phyloP scores from a whole-genome alignment of 2,888 invertebrate species.

The Acronicta leporina region DNA sequence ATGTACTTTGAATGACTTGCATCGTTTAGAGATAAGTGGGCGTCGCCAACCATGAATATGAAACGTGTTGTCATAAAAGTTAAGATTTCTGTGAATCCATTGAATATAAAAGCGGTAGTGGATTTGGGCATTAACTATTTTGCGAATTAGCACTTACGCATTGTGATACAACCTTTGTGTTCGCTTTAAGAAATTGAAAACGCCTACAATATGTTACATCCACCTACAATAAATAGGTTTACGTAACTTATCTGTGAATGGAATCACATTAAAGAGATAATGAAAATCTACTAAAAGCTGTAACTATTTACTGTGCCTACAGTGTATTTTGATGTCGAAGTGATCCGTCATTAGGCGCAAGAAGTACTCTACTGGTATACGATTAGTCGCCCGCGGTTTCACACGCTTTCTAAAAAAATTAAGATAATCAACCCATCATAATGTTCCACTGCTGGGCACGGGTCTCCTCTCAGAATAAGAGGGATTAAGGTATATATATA shows the following conservation, averaged over 20 bases:
- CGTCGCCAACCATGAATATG: slow-evolving; percentile 18
- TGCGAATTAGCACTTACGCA: slow-evolving; percentile 50
- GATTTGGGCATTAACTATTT: slow-evolving; percentile 31
- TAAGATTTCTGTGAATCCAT: slow-evolving; percentile 33
- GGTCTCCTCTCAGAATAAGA: too few relatives aligned
- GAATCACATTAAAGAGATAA: slow-evolving; percentile 27
- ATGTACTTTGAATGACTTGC: slow-evolving; percentile 14
- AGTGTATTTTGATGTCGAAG: too few relatives aligned
- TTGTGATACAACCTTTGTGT: slow-evolving; percentile 29
- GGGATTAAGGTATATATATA: too few relatives aligned
- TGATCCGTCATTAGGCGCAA: too few relatives aligned
- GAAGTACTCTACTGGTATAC: too few relatives aligned
- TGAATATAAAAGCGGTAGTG: slow-evolving; percentile 19
- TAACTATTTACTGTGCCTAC: too few relatives aligned
- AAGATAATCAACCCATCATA: too few relatives aligned
- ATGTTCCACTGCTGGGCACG: too few relatives aligned
- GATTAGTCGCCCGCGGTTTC: too few relatives aligned
- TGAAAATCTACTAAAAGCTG: background rate
- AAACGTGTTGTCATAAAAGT: slow-evolving; percentile 27
- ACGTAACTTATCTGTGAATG: slow-evolving; percentile 11
- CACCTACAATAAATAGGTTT: slow-evolving; percentile 22
- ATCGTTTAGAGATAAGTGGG: slow-evolving; percentile 27
- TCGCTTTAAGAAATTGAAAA: slow-evolving; percentile 32
- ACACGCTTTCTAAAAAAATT: too few relatives aligned
- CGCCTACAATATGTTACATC: slow-evolving; percentile 25